Percentiles rank a stretch among this genome's conserved stretches.
phyloP scores from a whole-genome alignment of 2,888 invertebrate species.

The Ophioninae sp. region DNA sequence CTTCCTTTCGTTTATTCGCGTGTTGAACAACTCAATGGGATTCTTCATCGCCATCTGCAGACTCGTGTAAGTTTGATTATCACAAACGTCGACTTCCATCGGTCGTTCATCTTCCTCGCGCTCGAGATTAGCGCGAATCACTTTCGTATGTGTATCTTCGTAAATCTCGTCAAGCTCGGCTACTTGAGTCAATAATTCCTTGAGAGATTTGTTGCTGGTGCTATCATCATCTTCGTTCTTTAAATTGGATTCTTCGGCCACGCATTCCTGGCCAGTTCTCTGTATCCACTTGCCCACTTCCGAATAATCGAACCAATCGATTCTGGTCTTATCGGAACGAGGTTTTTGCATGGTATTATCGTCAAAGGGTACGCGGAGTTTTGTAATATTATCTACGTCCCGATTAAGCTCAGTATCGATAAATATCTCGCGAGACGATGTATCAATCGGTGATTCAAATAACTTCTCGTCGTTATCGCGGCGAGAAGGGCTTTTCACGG shows the following conservation, averaged over 20 bases:
- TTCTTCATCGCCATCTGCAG: conserved; percentile 93
- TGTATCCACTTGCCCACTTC: conserved; percentile 77
- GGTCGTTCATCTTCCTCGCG: conserved; percentile 73
- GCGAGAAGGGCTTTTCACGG: conserved; percentile 35
- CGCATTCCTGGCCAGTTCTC: conserved; percentile 64
- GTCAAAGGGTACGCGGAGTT: conserved; percentile 23
- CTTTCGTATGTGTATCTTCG: conserved; percentile 86
- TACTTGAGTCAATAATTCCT: conserved; percentile 89
- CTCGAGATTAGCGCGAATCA: conserved; percentile 76
- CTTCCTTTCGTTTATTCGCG: conserved; percentile 78
- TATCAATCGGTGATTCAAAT: not conserved
- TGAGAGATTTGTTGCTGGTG: conserved; percentile 83
- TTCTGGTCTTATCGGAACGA: conserved; percentile 62
- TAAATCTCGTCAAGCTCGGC: conserved; percentile 92
- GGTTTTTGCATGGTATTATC: conserved; percentile 45
- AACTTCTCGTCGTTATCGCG: conserved; percentile 45
- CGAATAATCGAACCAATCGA: conserved; percentile 75
- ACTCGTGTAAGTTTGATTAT: conserved; percentile 91
- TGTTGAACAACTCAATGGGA: conserved; percentile 85
- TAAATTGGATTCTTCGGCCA: conserved; percentile 58
- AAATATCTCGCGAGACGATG: conserved; percentile 46
- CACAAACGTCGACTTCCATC: conserved; percentile 86
- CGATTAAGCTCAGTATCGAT: conserved; percentile 38
- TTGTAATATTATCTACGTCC: conserved; percentile 12
- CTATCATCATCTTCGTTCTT: conserved; percentile 66